Evolutionary conservation across 2,113 vertebrate species (phyloP).

Genomic region (Campylomormyrus tamandua): DNA sequence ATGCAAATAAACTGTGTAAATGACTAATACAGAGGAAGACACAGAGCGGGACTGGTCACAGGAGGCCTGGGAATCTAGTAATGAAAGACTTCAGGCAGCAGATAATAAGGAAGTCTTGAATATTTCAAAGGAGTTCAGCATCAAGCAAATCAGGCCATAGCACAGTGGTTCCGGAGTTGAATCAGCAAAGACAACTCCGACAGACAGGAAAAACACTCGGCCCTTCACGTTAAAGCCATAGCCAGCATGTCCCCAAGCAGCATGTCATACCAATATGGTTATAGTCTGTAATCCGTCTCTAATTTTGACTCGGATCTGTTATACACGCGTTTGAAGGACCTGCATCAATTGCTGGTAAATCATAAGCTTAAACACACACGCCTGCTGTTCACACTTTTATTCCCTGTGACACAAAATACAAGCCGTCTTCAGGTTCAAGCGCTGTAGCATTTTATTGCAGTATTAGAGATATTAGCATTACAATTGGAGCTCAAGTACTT

Average conservation of each 20-base stretch:
- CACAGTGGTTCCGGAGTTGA: neutral
- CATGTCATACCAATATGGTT: neutral
- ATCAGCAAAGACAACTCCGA: neutral
- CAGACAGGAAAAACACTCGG: neutral
- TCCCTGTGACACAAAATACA: neutral
- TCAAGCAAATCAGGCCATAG: neutral
- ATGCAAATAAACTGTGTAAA: neutral
- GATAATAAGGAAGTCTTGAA: conserved; percentile 16
- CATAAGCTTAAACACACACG: neutral
- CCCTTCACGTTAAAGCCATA: neutral
- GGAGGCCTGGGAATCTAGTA: neutral
- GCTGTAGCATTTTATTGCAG: neutral
- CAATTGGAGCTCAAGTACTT: neutral
- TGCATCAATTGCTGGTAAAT: neutral
- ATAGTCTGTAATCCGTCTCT: neutral
- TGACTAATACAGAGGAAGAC: neutral
- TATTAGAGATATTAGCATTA: neutral
- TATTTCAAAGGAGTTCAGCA: conserved; percentile 11
- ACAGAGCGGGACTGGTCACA: neutral
- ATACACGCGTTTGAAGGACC: neutral
- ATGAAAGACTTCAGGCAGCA: conserved; percentile 14
- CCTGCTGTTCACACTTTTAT: neutral
- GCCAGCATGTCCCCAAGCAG: neutral
- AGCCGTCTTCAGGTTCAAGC: neutral
- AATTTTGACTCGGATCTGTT: neutral